Evolutionary conservation across 1,140 invertebrate species (phyloP).

Genomic region (Lasaia peninsularis): DNA sequence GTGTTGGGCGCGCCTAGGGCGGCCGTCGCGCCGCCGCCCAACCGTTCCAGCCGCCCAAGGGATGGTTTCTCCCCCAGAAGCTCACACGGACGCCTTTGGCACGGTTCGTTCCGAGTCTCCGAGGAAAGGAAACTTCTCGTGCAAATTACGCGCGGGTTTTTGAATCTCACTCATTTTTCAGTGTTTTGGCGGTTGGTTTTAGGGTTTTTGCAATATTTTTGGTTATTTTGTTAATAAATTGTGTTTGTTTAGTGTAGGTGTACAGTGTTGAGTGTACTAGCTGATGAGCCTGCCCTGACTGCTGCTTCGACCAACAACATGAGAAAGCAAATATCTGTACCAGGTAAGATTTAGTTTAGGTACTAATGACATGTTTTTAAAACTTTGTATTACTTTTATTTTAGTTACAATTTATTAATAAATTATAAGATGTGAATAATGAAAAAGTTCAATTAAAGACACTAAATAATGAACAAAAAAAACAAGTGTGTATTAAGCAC

Average conservation of each 20-base stretch:
- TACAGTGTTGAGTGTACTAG: slow-evolving; percentile 47
- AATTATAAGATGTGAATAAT: no score
- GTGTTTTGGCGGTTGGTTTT: neutral
- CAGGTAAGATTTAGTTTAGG: slow-evolving; percentile 24
- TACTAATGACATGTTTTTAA: no score
- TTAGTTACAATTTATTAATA: no score
- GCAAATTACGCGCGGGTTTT: slow-evolving; percentile 37
- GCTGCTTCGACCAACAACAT: slow-evolving; percentile 35
- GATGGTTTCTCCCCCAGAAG: slow-evolving; percentile 59
- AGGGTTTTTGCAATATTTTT: slow-evolving; percentile 23
- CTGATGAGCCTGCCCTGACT: slow-evolving; percentile 45
- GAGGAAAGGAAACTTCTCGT: slow-evolving; percentile 43
- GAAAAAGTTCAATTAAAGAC: no score
- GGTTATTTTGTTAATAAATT: slow-evolving; percentile 37
- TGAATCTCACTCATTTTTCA: slow-evolving; percentile 17
- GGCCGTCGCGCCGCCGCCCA: slow-evolving; percentile 69
- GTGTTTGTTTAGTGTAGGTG: slow-evolving; percentile 26
- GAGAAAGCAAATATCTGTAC: slow-evolving; percentile 49
- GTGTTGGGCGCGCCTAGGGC: slow-evolving; percentile 71
- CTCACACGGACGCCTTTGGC: slow-evolving; percentile 52
- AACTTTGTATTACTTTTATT: no score
- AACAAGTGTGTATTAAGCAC: no score
- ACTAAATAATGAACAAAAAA: no score
- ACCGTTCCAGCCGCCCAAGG: slow-evolving; percentile 49
- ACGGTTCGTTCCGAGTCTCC: slow-evolving; percentile 48